Conservation (phyloP, 2,797 vertebrate species). For the Enteromius viviparus region DNA sequence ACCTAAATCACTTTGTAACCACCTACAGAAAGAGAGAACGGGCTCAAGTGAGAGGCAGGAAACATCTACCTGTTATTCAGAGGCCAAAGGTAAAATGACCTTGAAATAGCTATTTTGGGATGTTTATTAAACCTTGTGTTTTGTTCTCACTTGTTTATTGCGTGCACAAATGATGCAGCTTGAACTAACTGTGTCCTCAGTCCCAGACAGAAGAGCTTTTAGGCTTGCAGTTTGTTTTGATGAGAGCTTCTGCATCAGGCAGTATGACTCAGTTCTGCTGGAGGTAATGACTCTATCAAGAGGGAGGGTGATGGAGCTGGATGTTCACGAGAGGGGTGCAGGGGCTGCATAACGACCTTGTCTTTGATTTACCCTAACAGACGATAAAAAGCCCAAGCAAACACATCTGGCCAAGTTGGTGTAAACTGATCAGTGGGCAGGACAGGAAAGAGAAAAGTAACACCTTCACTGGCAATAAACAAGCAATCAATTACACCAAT, state of each 20-base stretch:
- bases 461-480: conserved; percentile 47
- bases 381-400: conserved; percentile 60
- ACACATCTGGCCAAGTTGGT: conserved; percentile 58
- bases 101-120: conserved; percentile 18
- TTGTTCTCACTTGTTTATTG: conserved; percentile 33
- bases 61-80: neutral
- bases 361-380: conserved; percentile 50
- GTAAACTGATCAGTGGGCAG: conserved; percentile 44
- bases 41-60: neutral
- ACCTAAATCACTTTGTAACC: conserved; percentile 1
- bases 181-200: conserved; percentile 13
- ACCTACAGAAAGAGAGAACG: neutral
- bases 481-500: conserved; percentile 41
- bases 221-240: conserved; percentile 27
- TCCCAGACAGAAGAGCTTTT: neutral
- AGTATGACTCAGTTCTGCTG: conserved; percentile 23
- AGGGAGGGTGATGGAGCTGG: conserved; percentile 48
- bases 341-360: conserved; percentile 53
- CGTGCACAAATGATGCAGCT: conserved; percentile 8
- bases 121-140: conserved; percentile 21
- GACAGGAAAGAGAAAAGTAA: conserved; percentile 43
- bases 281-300: conserved; percentile 29
- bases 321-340: conserved; percentile 6
- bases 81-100: conserved; percentile 3
- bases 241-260: conserved; percentile 14